A percentile compares a stretch with the other conserved stretches of the same genome.
Evolutionary conservation across 2,888 invertebrate genomes (phyloP).

Genomic region (Brachycybe producta): DNA sequence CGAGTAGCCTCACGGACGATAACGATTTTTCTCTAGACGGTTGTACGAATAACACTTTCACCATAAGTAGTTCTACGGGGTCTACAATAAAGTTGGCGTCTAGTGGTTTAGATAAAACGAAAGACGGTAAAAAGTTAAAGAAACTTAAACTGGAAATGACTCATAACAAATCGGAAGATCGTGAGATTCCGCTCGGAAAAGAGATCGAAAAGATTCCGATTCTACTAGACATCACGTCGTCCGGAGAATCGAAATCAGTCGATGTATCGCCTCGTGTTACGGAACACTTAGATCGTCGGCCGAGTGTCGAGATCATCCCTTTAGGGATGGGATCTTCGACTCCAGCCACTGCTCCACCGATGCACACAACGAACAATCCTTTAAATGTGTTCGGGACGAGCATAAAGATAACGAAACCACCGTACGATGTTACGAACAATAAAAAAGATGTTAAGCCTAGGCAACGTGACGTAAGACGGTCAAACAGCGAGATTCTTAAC

Average conservation of each 20-base stretch:
- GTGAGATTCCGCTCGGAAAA: background rate
- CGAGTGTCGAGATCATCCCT: constrained; percentile 76
- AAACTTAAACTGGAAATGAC: constrained; percentile 20
- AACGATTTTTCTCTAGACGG: constrained; percentile 22
- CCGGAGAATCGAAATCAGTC: constrained; percentile 5
- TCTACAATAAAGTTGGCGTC: constrained; percentile 29
- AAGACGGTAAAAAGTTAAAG: constrained; percentile 21
- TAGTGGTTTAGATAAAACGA: constrained; percentile 5
- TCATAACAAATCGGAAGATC: constrained; percentile 17
- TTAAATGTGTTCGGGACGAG: constrained; percentile 20
- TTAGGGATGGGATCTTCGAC: constrained; percentile 26
- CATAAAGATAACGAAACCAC: constrained; percentile 23
- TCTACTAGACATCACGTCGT: constrained; percentile 17
- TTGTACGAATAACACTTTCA: constrained; percentile 50
- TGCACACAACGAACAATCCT: constrained; percentile 1
- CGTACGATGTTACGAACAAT: constrained; percentile 20
- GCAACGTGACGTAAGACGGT: constrained; percentile 22
- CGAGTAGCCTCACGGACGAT: constrained; percentile 13
- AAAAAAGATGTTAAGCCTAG: constrained; percentile 23
- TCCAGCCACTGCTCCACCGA: background rate
- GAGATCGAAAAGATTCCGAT: constrained; percentile 18
- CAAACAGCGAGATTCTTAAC: constrained; percentile 19
- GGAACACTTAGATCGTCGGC: constrained; percentile 45
- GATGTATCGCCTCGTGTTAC: constrained; percentile 8
- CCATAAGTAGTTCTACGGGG: constrained; percentile 28